Percentiles rank a stretch among this genome's conserved stretches.
Conservation (phyloP, 2,888 invertebrate genomes). For the Pyrgus malvae region DNA sequence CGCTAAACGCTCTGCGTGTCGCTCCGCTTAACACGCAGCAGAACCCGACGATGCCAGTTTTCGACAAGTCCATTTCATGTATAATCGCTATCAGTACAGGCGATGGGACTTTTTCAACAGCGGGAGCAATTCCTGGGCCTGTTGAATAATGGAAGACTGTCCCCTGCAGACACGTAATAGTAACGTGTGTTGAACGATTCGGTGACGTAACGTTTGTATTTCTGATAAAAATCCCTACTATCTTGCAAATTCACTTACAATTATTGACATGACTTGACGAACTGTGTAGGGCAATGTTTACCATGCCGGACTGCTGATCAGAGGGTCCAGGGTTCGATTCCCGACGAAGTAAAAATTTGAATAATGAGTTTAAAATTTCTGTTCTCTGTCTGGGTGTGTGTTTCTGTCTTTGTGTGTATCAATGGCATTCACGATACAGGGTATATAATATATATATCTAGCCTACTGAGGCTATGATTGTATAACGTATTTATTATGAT, state of each 20-base stretch:
- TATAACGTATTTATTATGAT: too few species aligned
- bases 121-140: slow-evolving; percentile 10
- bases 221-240: neutral
- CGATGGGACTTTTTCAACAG: slow-evolving; percentile 1
- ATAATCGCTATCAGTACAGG: slow-evolving; percentile 2
- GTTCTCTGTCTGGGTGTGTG: too few species aligned
- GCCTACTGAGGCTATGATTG: too few species aligned
- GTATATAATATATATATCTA: too few species aligned
- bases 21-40: neutral
- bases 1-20: neutral
- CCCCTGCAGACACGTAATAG: neutral
- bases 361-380: too few species aligned
- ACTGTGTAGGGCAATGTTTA: too few species aligned
- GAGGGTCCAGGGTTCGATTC: too few species aligned
- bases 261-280: too few species aligned
- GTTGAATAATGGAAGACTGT: slow-evolving; percentile 6
- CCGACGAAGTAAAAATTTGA: too few species aligned
- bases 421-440: too few species aligned
- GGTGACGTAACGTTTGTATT: neutral
- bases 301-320: too few species aligned
- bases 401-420: too few species aligned
- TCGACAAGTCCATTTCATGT: slow-evolving; percentile 27
- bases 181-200: neutral
- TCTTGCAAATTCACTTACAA: neutral
- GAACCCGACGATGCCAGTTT: slow-evolving; percentile 11